Conservation (phyloP, 1,140 invertebrate species). For the Drosophila saltans region DNA sequence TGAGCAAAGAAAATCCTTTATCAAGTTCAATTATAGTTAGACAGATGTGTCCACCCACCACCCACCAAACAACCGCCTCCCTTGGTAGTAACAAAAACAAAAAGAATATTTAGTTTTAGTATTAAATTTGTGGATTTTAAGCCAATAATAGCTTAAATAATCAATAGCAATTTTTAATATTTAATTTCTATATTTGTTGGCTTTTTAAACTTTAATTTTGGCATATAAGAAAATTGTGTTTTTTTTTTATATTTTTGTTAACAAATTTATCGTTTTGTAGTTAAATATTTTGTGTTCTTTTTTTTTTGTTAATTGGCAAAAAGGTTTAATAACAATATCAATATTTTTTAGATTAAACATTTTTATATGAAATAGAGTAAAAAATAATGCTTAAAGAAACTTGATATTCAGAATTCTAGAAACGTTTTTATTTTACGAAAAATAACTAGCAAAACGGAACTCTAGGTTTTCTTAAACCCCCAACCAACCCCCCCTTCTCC, state of each 20-base stretch:
- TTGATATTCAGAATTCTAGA: not conserved
- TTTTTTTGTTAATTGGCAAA: conserved; percentile 14
- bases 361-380: not conserved
- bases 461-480: conserved; percentile 3
- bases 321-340: not conserved
- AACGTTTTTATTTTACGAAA: not conserved
- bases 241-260: not conserved
- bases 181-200: not conserved
- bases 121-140: not conserved
- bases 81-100: conserved; percentile 57
- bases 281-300: conserved; percentile 9
- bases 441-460: not conserved
- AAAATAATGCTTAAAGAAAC: not conserved
- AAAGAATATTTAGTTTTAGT: conserved; percentile 43
- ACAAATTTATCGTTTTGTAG: conserved; percentile 6
- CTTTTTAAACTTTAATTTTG: conserved; percentile 15
- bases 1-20: conserved; percentile 33
- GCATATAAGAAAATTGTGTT: not conserved
- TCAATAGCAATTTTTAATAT: conserved; percentile 1
- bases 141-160: not conserved
- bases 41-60: conserved; percentile 26
- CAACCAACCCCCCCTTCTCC: not conserved
- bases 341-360: not conserved
- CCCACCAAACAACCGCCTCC: conserved; percentile 14
- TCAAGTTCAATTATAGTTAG: conserved; percentile 37